phyloP scores from a whole-genome alignment of 2,797 vertebrate genomes.

The Siniperca obscura region DNA sequence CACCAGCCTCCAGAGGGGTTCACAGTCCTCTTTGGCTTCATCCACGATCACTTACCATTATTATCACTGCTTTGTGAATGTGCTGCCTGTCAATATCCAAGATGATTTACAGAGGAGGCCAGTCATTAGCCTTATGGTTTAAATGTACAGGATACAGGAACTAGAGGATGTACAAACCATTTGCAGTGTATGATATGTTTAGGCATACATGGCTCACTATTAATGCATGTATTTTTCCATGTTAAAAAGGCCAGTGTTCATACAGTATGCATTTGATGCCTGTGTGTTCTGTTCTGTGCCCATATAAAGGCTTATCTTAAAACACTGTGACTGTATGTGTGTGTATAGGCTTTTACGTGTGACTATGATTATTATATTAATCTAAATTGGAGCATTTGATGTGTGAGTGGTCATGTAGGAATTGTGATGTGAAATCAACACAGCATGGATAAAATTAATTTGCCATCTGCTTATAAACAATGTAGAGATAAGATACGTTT shows the following conservation, averaged over 20 bases:
- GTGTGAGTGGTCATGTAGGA: neutral
- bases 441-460: neutral
- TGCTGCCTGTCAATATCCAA: neutral
- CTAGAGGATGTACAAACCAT: neutral
- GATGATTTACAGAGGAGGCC: slow-evolving; percentile 20
- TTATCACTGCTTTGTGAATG: slow-evolving; percentile 10
- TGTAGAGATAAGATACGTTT: neutral
- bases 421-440: slow-evolving; percentile 1
- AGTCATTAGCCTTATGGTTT: slow-evolving; percentile 32
- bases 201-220: slow-evolving; percentile 53
- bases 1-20: too few species aligned
- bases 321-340: neutral
- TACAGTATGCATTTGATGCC: neutral
- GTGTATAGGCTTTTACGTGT: neutral
- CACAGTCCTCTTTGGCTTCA: neutral
- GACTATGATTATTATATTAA: neutral
- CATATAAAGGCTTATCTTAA: neutral
- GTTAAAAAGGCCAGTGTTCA: neutral
- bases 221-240: slow-evolving; percentile 49
- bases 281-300: neutral
- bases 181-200: slow-evolving; percentile 7
- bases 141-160: slow-evolving; percentile 17
- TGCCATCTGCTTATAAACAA: neutral
- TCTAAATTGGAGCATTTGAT: neutral
- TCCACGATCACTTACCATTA: slow-evolving; percentile 24